These are phyloP conservation scores for Eleginops maclovinus DNA, from an alignment of 2,113 vertebrate species.

Conservation along the genomic window DNA sequence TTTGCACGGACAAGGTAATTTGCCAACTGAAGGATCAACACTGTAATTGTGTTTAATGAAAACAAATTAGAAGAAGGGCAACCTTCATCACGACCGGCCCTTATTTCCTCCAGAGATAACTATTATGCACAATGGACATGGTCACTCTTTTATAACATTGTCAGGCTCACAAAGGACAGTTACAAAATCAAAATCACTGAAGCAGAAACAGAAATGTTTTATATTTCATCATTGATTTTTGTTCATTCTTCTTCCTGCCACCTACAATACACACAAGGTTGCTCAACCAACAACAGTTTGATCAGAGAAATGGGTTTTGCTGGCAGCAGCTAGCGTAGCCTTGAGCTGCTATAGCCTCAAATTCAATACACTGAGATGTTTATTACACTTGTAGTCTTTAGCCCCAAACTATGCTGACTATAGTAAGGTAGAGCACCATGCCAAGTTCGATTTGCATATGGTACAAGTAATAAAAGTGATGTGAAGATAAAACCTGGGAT, in stretches of 20 bases:
- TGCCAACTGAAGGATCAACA: neutral
- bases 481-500: neutral
- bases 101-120: neutral
- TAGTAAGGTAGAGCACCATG: neutral
- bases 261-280: neutral
- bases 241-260: neutral
- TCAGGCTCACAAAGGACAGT: neutral
- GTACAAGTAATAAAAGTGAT: neutral
- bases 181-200: neutral
- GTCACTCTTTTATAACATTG: neutral
- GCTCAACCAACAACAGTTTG: neutral
- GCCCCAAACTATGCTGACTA: neutral
- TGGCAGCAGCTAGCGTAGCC: neutral
- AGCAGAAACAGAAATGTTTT: neutral
- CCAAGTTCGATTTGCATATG: neutral
- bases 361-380: neutral
- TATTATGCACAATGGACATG: neutral
- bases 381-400: neutral
- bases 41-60: neutral
- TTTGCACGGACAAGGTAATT: conserved; percentile 30
- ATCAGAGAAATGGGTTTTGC: neutral
- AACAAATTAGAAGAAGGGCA: neutral
- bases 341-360: neutral
- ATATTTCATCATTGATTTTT: neutral
- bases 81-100: neutral